Evolutionary conservation across 1,140 invertebrate species (phyloP), one percentile per base, ranked within the genome.

Genomic region (Rhyzopertha dominica): DNA sequence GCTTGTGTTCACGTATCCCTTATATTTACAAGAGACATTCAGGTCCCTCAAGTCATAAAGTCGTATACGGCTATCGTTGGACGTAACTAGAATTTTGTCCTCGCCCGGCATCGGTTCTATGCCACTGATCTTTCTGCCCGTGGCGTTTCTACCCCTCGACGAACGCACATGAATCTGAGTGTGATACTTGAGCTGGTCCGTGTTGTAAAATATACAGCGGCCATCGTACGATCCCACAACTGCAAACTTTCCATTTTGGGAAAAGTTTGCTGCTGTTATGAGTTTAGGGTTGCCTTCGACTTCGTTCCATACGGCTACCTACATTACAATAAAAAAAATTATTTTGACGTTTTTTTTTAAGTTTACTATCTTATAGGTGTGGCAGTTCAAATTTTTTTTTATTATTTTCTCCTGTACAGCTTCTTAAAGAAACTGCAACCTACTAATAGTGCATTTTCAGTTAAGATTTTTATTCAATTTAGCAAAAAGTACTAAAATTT

Each of bases 171-270:
- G 85, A 50, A 99, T 96, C 63, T 95, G 91, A 1, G 95, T 98
- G 68, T 97, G 92, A 71, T 98, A 99, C 61, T 97, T 97, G 1
- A 99, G 72, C 65, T 98, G 93, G 77, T 98, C 95, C 7, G 94
- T 97, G 19, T 83, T 95, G 69, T 97, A 99, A 74, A 99, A 98
- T 59, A 98, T 93, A 68, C 95, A 98, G 30, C 94, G 79, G 2
- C 96, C 96, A 72, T 98, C 93, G 71, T 98, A 99, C 0, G 88
- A 88, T n/a, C 95, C 95, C 0, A 98, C 92, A 0, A 98, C 94
- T 0, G 94, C 94, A 72, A 96, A 96, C 69, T 95, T 95, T 7
- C 95, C 95, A 74, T 97, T 96, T 57, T 90, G 89, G 62, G 94
- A 97, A 69, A 98, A 98, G 67, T 95, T 97, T 0, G 95, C 94